Percentiles rank a stretch among this genome's conserved stretches.
phyloP scores from a whole-genome alignment of 2,888 invertebrate genomes.

The Yponomeuta malinellus region DNA sequence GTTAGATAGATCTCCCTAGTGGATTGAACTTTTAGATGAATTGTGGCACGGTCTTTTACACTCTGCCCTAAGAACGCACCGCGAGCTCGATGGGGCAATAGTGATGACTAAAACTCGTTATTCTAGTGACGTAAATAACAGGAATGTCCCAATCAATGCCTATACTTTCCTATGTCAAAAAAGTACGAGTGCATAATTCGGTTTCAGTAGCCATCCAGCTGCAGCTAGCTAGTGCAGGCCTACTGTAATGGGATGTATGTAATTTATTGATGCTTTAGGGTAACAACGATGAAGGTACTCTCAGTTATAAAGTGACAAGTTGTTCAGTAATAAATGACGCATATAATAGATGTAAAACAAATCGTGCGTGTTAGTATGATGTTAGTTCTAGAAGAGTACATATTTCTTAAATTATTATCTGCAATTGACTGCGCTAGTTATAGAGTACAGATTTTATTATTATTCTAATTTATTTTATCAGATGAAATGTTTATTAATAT shows the following conservation, averaged over 20 bases:
- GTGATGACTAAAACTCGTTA: no score
- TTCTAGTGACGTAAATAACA: no score
- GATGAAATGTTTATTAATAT: constrained; percentile 8
- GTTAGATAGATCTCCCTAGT: no score
- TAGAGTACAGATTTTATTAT: constrained; percentile 8
- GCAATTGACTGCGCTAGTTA: neutral
- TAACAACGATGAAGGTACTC: neutral
- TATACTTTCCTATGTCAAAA: neutral
- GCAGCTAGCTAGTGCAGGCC: neutral
- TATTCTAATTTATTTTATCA: constrained; percentile 6
- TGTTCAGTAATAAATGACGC: neutral
- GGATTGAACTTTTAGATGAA: no score
- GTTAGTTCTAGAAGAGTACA: neutral
- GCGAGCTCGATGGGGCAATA: no score
- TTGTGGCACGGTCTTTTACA: no score
- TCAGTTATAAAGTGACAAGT: neutral
- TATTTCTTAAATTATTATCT: constrained; percentile 1
- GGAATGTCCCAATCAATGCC: no score
- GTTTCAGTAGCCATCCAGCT: neutral
- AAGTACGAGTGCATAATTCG: neutral
- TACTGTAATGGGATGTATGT: neutral
- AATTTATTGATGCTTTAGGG: neutral
- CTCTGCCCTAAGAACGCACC: no score
- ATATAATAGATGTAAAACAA: neutral
- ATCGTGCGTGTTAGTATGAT: neutral